Evolutionary conservation across 2,113 vertebrate species (phyloP).

Genomic region (Camelus bactrianus): DNA sequence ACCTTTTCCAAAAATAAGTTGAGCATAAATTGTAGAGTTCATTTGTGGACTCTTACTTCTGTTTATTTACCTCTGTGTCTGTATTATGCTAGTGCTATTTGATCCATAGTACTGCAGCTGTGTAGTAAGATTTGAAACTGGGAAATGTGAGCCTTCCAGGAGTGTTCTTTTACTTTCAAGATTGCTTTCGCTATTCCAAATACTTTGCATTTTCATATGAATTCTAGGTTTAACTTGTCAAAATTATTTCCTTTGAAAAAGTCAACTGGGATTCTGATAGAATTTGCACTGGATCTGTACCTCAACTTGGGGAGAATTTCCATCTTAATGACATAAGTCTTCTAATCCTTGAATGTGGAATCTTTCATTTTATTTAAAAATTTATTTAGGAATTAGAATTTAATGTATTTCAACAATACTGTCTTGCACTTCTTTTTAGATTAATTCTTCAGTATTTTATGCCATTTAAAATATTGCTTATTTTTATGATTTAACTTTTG

Average conservation of each 20-base stretch:
- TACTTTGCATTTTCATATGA: not conserved
- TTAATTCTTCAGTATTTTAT: not conserved
- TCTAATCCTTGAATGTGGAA: not conserved
- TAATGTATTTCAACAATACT: not conserved
- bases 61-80: not conserved
- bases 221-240: not conserved
- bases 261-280: not conserved
- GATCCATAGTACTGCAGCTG: not conserved
- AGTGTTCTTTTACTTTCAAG: not conserved
- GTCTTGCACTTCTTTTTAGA: not conserved
- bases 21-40: not conserved
- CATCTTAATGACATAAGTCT: not conserved
- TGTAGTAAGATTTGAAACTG: not conserved
- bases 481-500: not conserved
- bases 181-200: not conserved
- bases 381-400: not conserved
- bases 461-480: not conserved
- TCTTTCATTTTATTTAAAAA: not conserved
- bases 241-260: not conserved
- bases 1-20: not conserved
- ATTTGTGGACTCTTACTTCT: not conserved
- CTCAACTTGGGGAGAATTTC: not conserved
- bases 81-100: not conserved
- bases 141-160: not conserved
- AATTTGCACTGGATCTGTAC: not conserved